Percentiles rank a stretch among this genome's conserved stretches.
phyloP scores from a whole-genome alignment of 2,797 vertebrate species.

The Perodicticus potto region DNA sequence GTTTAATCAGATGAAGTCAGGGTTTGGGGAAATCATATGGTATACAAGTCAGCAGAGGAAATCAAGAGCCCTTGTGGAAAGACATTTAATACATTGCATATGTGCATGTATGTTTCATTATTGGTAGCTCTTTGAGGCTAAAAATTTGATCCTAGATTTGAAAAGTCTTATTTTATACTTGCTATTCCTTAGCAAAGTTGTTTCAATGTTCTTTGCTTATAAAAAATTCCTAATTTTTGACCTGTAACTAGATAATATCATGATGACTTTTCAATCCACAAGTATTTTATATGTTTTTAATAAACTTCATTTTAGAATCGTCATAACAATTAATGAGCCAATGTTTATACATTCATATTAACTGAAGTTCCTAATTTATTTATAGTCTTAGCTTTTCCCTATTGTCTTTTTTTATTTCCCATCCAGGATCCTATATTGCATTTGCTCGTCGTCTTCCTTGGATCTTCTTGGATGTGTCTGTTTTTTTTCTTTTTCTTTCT shows the following conservation, averaged over 20 bases:
- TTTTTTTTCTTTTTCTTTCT: neutral
- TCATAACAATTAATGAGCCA: neutral
- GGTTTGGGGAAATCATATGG: neutral
- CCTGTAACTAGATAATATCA: neutral
- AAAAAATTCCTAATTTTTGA: neutral
- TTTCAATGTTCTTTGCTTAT: neutral
- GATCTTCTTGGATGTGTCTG: neutral
- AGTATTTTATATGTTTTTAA: neutral
- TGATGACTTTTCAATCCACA: neutral
- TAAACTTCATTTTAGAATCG: neutral
- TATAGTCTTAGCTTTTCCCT: neutral
- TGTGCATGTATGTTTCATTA: neutral
- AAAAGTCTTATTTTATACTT: neutral
- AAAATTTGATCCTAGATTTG: neutral
- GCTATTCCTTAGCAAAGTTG: neutral
- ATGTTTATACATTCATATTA: constrained; percentile 10
- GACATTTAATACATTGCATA: neutral
- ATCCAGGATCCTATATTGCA: neutral
- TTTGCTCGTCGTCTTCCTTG: neutral
- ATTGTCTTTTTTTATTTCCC: neutral
- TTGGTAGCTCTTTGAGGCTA: neutral
- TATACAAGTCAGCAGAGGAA: neutral
- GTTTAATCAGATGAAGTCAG: neutral
- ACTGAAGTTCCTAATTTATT: neutral
- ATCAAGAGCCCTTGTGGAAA: neutral